These are phyloP conservation scores for Polydrusus cervinus DNA, from an alignment of 2,888 invertebrate genomes.

Conservation along the genomic window DNA sequence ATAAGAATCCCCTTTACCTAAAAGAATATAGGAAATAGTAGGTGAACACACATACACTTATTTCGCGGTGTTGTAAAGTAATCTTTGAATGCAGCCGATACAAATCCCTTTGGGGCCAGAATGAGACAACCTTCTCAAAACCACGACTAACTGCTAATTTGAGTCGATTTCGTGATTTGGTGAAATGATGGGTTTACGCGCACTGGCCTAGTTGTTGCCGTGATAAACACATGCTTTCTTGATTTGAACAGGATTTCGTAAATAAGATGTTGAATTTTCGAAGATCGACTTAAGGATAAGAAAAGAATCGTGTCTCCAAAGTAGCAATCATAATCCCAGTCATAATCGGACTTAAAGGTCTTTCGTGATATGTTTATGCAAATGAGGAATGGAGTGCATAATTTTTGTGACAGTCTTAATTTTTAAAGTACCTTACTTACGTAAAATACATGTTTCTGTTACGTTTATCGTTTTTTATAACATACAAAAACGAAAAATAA, in stretches of 20 bases:
- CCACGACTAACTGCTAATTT: slow-evolving; percentile 48
- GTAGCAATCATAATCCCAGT: slow-evolving; percentile 14
- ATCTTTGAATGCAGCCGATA: slow-evolving; percentile 31
- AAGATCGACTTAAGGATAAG: slow-evolving; percentile 40
- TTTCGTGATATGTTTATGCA: slow-evolving; percentile 18
- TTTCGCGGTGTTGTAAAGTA: background rate
- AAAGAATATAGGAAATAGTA: too few relatives aligned
- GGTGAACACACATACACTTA: too few relatives aligned
- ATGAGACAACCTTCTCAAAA: slow-evolving; percentile 43
- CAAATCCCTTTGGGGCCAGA: slow-evolving; percentile 42
- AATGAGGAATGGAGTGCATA: slow-evolving; percentile 3
- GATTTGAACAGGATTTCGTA: slow-evolving; percentile 41
- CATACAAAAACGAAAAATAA: too few relatives aligned
- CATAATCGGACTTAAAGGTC: slow-evolving; percentile 19
- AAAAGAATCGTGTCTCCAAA: slow-evolving; percentile 20
- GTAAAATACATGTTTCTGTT: background rate
- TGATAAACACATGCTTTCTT: slow-evolving; percentile 45
- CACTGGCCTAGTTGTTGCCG: slow-evolving; percentile 47
- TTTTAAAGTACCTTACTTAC: background rate
- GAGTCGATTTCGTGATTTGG: slow-evolving; percentile 47
- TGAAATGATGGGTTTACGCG: slow-evolving; percentile 48
- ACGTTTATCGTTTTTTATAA: background rate
- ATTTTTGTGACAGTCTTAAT: slow-evolving; percentile 13
- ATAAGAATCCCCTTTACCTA: too few relatives aligned
- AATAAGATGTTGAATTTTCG: slow-evolving; percentile 46